These are phyloP conservation scores for Elephas maximus DNA, from an alignment of 2,113 vertebrate genomes.

Conservation along the genomic window DNA sequence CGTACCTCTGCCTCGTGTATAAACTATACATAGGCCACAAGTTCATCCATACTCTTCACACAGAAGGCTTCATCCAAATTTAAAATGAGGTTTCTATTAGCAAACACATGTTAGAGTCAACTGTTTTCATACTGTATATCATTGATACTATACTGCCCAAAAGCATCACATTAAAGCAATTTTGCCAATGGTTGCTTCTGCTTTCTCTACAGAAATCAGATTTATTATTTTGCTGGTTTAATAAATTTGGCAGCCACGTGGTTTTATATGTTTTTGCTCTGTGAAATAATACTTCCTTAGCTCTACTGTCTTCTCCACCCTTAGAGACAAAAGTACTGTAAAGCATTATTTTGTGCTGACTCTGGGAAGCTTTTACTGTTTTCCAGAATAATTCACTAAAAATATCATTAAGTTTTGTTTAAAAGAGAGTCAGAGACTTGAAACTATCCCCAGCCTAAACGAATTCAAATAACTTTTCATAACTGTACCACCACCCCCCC, in stretches of 20 bases:
- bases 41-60: not conserved
- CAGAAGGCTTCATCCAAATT: not conserved
- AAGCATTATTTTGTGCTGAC: constrained; percentile 56
- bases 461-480: constrained; percentile 21
- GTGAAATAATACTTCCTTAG: constrained; percentile 32
- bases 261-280: constrained; percentile 48
- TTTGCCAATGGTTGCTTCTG: constrained; percentile 13
- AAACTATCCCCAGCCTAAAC: not conserved
- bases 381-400: constrained; percentile 1
- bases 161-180: constrained; percentile 51
- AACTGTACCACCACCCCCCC: not conserved
- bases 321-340: constrained; percentile 25
- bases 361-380: constrained; percentile 26
- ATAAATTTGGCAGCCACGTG: constrained; percentile 17
- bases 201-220: not conserved
- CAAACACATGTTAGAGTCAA: not conserved
- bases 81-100: not conserved
- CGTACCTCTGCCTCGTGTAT: not conserved
- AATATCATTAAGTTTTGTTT: not conserved
- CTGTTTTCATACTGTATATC: constrained; percentile 5
- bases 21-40: constrained; percentile 29
- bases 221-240: constrained; percentile 50
- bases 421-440: constrained; percentile 24
- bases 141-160: not conserved
- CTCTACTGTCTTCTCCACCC: constrained; percentile 34